phyloP scores from a whole-genome alignment of 2,113 vertebrate genomes.

The Tauraco erythrolophus region DNA sequence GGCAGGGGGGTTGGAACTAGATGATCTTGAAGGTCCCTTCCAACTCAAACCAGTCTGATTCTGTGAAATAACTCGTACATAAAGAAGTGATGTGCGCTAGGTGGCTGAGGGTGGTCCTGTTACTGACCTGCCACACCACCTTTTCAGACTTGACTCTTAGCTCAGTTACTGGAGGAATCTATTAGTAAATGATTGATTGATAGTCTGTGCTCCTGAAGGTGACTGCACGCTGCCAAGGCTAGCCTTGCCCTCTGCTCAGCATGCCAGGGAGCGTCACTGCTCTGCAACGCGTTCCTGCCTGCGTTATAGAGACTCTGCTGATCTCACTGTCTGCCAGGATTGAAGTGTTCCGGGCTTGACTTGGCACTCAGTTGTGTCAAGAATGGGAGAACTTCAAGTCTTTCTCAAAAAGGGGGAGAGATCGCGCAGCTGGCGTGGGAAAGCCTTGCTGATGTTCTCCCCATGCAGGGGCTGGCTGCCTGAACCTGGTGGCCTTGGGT shows the following conservation, averaged over 20 bases:
- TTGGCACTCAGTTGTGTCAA: fast-evolving
- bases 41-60: no score
- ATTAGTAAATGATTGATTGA: not conserved
- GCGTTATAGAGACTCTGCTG: fast-evolving
- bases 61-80: not conserved
- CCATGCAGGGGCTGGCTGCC: not conserved
- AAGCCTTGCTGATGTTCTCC: not conserved
- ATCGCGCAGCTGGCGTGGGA: not conserved
- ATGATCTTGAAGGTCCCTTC: no score
- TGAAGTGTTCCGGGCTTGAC: not conserved
- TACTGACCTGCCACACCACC: not conserved
- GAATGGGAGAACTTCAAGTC: not conserved
- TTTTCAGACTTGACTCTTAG: not conserved
- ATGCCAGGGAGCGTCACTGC: fast-evolving
- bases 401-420: not conserved
- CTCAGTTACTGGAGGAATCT: not conserved
- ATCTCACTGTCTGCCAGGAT: not conserved
- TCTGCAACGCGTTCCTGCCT: fast-evolving
- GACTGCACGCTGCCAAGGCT: not conserved
- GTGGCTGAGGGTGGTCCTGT: not conserved
- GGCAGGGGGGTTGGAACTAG: no score
- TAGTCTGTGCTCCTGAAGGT: not conserved
- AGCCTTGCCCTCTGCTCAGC: not conserved
- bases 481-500: not conserved
- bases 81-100: not conserved